Evolutionary conservation across 2,113 vertebrate species (phyloP).

Genomic region (Petroica traversi): DNA sequence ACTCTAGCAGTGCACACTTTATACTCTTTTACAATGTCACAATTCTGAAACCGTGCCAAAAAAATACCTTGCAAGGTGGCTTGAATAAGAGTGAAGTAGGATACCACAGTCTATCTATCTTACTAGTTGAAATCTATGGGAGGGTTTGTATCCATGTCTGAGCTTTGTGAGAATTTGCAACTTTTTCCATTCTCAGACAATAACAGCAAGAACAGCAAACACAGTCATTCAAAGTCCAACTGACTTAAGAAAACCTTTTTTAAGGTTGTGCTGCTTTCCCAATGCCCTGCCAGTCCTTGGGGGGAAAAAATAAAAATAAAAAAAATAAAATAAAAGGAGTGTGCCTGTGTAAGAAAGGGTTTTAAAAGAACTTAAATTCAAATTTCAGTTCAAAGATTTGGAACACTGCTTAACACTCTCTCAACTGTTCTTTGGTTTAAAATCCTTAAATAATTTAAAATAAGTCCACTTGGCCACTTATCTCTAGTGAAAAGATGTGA

Average conservation of each 20-base stretch:
- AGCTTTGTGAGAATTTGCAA: not conserved
- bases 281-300: not conserved
- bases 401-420: not conserved
- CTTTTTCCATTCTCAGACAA: not conserved
- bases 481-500: not conserved
- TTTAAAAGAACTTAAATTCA: not conserved
- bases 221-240: not conserved
- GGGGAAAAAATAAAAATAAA: not conserved
- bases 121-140: not conserved
- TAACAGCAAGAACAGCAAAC: not conserved
- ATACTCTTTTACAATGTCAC: not conserved
- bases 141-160: not conserved
- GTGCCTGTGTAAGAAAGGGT: not conserved
- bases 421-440: not conserved
- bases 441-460: not conserved
- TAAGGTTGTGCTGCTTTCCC: not conserved
- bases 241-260: not conserved
- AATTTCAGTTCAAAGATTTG: not conserved
- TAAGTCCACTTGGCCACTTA: not conserved
- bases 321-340: rapidly evolving
- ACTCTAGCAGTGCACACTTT: not conserved
- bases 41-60: not conserved
- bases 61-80: not conserved
- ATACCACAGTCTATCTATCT: not conserved
- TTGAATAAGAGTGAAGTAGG: not conserved